These are phyloP conservation scores for Diarsia mendica DNA, from an alignment of 2,888 invertebrate species.

Conservation along the genomic window DNA sequence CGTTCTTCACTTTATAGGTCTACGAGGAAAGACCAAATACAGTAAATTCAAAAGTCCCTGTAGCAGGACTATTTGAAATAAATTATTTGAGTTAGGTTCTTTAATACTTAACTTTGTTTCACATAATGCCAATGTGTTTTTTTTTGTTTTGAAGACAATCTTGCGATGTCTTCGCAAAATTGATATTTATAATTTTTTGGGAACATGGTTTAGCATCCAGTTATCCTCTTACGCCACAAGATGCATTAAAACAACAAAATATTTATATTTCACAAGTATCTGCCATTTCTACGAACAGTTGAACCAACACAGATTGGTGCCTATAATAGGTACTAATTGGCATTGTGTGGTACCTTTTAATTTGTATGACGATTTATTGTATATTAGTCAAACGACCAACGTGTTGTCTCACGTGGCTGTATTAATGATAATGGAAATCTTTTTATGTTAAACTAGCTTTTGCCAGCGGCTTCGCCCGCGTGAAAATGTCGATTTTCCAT, in stretches of 20 bases:
- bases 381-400: slow-evolving; percentile 28
- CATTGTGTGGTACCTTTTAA: slow-evolving; percentile 26
- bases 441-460: not conserved
- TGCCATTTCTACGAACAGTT: slow-evolving; percentile 23
- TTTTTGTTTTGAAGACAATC: not conserved
- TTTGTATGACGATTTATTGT: slow-evolving; percentile 38
- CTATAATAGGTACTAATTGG: slow-evolving; percentile 34
- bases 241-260: not conserved
- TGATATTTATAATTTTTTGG: not conserved
- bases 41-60: too few species aligned
- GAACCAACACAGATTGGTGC: not conserved
- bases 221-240: not conserved
- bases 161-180: not conserved
- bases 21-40: too few species aligned
- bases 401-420: slow-evolving; percentile 15
- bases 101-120: not conserved
- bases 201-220: not conserved
- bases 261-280: not conserved
- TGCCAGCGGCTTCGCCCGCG: too few species aligned
- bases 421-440: not conserved
- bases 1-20: too few species aligned
- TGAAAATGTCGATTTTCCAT: too few species aligned
- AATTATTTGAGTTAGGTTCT: not conserved
- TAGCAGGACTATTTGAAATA: too few species aligned
- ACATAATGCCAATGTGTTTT: not conserved